phyloP scores from a whole-genome alignment of 1,140 invertebrate species.

The Pygmarrhopalites habei region DNA sequence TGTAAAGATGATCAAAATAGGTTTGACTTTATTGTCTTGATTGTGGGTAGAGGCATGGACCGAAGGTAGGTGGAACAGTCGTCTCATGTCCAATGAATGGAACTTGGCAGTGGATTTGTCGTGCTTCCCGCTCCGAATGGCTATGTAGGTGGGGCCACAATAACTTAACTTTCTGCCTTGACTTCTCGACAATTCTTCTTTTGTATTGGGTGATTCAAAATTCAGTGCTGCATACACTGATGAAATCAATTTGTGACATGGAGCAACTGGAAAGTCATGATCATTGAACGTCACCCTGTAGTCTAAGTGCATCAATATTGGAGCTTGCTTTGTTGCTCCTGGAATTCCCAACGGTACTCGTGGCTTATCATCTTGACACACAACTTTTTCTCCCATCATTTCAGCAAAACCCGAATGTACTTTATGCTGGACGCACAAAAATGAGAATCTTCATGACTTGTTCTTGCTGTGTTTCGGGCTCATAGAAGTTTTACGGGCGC shows the following conservation, averaged over 20 bases:
- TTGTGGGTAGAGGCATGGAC: no score
- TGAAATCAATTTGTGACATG: background rate
- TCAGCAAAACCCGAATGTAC: background rate
- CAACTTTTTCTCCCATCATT: background rate
- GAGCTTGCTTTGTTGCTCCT: background rate
- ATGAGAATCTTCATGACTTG: background rate
- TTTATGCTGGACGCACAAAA: background rate
- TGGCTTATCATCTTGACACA: background rate
- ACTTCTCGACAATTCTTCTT: no score
- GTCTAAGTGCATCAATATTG: background rate
- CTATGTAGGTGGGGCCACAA: background rate
- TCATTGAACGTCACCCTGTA: background rate
- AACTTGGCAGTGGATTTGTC: background rate
- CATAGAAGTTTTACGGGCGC: background rate
- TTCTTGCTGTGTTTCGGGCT: background rate
- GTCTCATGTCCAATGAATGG: no score
- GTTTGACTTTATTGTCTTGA: constrained; percentile 41
- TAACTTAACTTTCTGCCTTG: background rate
- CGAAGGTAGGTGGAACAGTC: no score
- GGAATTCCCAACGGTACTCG: background rate
- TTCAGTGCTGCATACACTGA: background rate
- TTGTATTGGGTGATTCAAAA: background rate
- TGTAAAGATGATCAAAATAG: constrained; percentile 42
- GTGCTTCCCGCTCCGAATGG: background rate
- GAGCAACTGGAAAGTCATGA: background rate